phyloP scores from a whole-genome alignment of 2,797 vertebrate species.

The Chaetophractus vellerosus region DNA sequence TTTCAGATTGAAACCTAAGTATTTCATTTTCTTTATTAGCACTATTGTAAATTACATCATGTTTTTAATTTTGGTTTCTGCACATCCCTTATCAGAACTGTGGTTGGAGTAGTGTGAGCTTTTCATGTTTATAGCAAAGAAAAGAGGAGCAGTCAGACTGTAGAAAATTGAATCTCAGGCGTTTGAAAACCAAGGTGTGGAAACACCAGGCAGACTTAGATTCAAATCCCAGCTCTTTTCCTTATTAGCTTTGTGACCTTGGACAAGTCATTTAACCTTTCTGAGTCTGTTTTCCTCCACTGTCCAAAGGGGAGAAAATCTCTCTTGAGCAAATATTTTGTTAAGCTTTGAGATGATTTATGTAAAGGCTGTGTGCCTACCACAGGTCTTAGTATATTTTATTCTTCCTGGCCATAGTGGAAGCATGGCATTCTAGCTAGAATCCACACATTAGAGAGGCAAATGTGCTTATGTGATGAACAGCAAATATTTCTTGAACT shows the following conservation, averaged over 20 bases:
- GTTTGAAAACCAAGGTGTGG: slow-evolving; percentile 16
- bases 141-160: slow-evolving; percentile 33
- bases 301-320: slow-evolving; percentile 28
- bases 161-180: slow-evolving; percentile 15
- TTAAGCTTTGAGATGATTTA: slow-evolving; percentile 37
- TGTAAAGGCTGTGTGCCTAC: slow-evolving; percentile 23
- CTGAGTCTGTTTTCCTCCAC: slow-evolving; percentile 12
- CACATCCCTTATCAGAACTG: neutral
- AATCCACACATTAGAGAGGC: slow-evolving; percentile 59
- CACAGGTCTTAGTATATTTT: slow-evolving; percentile 38
- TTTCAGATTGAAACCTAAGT: slow-evolving; percentile 44
- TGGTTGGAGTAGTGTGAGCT: slow-evolving; percentile 32
- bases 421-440: slow-evolving; percentile 3
- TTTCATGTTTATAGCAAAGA: slow-evolving; percentile 52
- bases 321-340: slow-evolving; percentile 42
- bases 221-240: slow-evolving; percentile 29
- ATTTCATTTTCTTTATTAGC: slow-evolving; percentile 54
- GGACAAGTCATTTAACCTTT: slow-evolving; percentile 46
- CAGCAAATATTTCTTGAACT: slow-evolving; percentile 33
- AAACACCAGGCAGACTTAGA: neutral
- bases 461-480: slow-evolving; percentile 54
- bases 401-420: slow-evolving; percentile 12
- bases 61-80: slow-evolving; percentile 63
- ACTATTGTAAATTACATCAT: slow-evolving; percentile 22
- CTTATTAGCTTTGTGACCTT: slow-evolving; percentile 15